A percentile compares a stretch with the other conserved stretches of the same genome.
These are phyloP conservation scores for Leptinotarsa tumamoca DNA, from an alignment of 2,888 invertebrate species.

Conservation along the genomic window DNA sequence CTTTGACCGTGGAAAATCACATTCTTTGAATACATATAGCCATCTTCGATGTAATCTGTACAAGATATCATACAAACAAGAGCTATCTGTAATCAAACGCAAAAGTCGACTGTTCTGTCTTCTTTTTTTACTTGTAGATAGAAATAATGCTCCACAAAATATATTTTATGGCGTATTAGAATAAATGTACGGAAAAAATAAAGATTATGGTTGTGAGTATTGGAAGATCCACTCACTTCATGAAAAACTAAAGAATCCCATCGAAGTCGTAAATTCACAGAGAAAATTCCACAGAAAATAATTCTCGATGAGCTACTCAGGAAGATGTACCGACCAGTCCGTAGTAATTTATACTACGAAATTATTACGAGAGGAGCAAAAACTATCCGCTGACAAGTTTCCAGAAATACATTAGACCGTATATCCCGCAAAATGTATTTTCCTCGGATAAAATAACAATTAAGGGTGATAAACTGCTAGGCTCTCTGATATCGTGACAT, in stretches of 20 bases:
- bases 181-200: too few species aligned
- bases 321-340: conserved; percentile 5
- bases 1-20: too few species aligned
- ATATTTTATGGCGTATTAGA: too few species aligned
- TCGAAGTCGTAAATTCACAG: not conserved
- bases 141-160: too few species aligned
- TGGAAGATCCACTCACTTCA: not conserved
- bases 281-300: conserved; percentile 2
- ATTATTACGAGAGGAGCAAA: conserved; percentile 37
- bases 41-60: too few species aligned
- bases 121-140: too few species aligned
- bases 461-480: conserved; percentile 43
- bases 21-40: too few species aligned
- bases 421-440: conserved; percentile 41
- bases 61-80: too few species aligned
- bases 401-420: conserved; percentile 41
- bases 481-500: conserved; percentile 37
- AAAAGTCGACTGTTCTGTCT: too few species aligned
- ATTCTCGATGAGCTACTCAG: conserved; percentile 16
- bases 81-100: too few species aligned
- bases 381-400: conserved; percentile 39
- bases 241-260: not conserved
- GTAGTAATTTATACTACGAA: conserved; percentile 34
- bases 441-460: conserved; percentile 43
- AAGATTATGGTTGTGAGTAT: not conserved